Percentiles rank a stretch among this genome's conserved stretches.
Evolutionary conservation across 2,888 invertebrate species (phyloP).

Genomic region (Andrena flavipes): DNA sequence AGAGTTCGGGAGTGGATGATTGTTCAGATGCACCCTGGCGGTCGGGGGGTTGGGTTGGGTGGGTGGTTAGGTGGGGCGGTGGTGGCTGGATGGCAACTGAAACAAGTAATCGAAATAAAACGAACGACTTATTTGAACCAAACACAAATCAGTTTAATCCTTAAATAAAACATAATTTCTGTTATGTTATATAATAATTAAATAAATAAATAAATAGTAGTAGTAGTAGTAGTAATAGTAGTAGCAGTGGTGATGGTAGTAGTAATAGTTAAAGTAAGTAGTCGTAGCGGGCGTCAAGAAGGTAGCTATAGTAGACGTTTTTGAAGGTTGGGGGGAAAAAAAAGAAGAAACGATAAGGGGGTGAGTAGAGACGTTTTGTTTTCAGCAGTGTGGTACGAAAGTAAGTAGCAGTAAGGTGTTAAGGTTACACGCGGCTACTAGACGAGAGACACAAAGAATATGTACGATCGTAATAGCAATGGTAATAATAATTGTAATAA

Average conservation of each 20-base stretch:
- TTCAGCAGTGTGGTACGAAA: slow-evolving; percentile 49
- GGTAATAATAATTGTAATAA: slow-evolving; percentile 67
- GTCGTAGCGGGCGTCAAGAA: slow-evolving; percentile 45
- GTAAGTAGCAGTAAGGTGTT: slow-evolving; percentile 59
- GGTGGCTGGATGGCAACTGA: slow-evolving; percentile 71
- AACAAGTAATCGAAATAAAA: slow-evolving; percentile 81
- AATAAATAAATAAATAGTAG: slow-evolving; percentile 83
- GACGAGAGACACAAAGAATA: slow-evolving; percentile 77
- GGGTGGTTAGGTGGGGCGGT: slow-evolving; percentile 37
- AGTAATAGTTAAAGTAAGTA: slow-evolving; percentile 55
- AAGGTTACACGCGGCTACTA: slow-evolving; percentile 71
- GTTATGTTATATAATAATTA: slow-evolving; percentile 83
- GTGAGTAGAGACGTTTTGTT: slow-evolving; percentile 16
- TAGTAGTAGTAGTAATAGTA: slow-evolving; percentile 70
- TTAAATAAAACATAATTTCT: slow-evolving; percentile 84
- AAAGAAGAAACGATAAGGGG: slow-evolving; percentile 53
- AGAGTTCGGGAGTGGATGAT: slow-evolving; percentile 37
- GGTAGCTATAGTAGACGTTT: slow-evolving; percentile 70
- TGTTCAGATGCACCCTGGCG: slow-evolving; percentile 1
- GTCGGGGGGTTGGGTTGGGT: slow-evolving; percentile 9
- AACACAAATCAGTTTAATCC: slow-evolving; percentile 85
- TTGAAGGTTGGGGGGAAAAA: too few relatives aligned
- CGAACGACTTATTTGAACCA: slow-evolving; percentile 82
- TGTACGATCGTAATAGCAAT: slow-evolving; percentile 69
- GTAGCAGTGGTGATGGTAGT: slow-evolving; percentile 70